These are phyloP conservation scores for Clepsis dumicolana DNA, from an alignment of 2,888 invertebrate genomes.

Conservation along the genomic window DNA sequence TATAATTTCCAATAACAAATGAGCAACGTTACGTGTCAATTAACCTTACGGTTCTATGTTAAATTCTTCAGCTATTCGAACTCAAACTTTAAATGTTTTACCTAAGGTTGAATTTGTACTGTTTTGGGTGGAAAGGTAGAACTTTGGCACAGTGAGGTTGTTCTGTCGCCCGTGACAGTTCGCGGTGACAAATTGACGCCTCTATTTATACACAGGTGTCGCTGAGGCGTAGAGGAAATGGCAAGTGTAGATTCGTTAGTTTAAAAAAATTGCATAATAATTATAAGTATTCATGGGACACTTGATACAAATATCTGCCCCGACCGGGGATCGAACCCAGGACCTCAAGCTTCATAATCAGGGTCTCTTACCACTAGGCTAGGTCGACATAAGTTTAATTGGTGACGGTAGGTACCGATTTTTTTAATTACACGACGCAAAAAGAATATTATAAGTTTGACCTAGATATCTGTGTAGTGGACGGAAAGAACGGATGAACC, in stretches of 20 bases:
- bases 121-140: not conserved
- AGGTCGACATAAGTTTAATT: too few species aligned
- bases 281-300: too few species aligned
- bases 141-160: not conserved
- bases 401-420: too few species aligned
- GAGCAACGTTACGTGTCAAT: not conserved
- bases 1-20: conserved; percentile 21
- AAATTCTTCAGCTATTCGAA: not conserved
- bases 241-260: conserved; percentile 1
- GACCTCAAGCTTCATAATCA: too few species aligned
- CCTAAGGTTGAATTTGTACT: not conserved
- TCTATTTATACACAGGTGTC: conserved; percentile 36
- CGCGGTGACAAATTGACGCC: conserved; percentile 34
- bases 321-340: too few species aligned
- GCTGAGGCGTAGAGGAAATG: not conserved
- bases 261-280: not conserved
- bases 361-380: too few species aligned
- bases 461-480: too few species aligned
- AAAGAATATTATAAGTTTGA: too few species aligned
- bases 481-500: too few species aligned
- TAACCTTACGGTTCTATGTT: not conserved
- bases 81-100: not conserved
- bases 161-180: conserved; percentile 11
- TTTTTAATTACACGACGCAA: too few species aligned
- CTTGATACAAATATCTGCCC: too few species aligned